Evolutionary conservation across 2,888 invertebrate genomes (phyloP).

Genomic region (Clostera curtula): DNA sequence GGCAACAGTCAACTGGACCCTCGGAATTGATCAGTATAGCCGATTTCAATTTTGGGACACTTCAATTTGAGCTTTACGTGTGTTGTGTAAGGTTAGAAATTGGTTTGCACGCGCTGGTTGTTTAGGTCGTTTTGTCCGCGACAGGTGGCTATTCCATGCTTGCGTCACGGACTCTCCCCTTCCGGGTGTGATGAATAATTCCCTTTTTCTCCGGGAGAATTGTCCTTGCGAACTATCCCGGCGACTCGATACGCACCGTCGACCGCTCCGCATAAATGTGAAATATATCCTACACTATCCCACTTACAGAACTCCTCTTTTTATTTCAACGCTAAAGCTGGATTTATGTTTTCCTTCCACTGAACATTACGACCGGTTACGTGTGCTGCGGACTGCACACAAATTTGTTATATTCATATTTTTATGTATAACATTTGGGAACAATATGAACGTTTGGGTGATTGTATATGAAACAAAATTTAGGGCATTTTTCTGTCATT

Average conservation of each 20-base stretch:
- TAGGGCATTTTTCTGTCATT: neutral
- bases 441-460: too few species aligned
- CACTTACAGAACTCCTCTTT: constrained; percentile 62
- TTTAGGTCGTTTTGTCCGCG: constrained; percentile 33
- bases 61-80: constrained; percentile 25
- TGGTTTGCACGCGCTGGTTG: constrained; percentile 9
- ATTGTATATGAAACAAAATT: too few species aligned
- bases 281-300: constrained; percentile 68
- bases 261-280: constrained; percentile 67
- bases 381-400: constrained; percentile 30
- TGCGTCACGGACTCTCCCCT: constrained; percentile 74
- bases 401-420: constrained; percentile 25
- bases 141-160: constrained; percentile 66
- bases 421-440: too few species aligned
- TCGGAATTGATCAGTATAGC: constrained; percentile 47
- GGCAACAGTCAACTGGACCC: constrained; percentile 73
- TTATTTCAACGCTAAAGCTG: constrained; percentile 61
- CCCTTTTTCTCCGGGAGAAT: constrained; percentile 69
- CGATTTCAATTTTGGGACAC: constrained; percentile 10
- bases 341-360: constrained; percentile 56
- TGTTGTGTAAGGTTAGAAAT: constrained; percentile 16
- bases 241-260: constrained; percentile 69
- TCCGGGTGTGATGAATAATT: constrained; percentile 76
- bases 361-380: constrained; percentile 45
- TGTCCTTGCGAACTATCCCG: constrained; percentile 69